These are phyloP conservation scores for Trachelus troglodyta DNA, from an alignment of 2,888 invertebrate genomes.

Conservation along the genomic window DNA sequence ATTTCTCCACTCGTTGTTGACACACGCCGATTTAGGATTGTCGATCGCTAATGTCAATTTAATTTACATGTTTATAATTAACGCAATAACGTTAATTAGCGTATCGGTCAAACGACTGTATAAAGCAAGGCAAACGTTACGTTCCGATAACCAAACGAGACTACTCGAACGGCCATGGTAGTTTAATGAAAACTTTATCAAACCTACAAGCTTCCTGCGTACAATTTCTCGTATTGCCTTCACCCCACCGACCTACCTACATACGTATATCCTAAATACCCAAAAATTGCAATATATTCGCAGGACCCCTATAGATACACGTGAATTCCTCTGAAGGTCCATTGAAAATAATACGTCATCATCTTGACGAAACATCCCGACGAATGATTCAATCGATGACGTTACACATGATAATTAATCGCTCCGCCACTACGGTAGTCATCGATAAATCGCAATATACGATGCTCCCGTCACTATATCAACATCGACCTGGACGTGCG, in stretches of 20 bases:
- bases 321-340: not conserved
- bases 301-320: not conserved
- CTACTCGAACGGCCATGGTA: not conserved
- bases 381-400: not conserved
- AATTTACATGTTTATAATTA: slow-evolving; percentile 26
- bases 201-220: not conserved
- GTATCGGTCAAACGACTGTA: slow-evolving; percentile 1
- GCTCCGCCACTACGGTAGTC: not conserved
- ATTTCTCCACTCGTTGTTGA: slow-evolving; percentile 48
- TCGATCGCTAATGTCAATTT: slow-evolving; percentile 41
- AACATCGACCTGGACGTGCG: not conserved
- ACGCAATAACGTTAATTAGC: slow-evolving; percentile 14
- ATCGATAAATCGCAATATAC: not conserved
- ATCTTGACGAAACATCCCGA: not conserved
- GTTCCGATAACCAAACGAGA: not conserved
- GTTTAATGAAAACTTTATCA: not conserved
- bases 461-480: not conserved
- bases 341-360: not conserved
- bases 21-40: slow-evolving; percentile 30
- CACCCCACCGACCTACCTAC: not conserved
- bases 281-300: not conserved
- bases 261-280: not conserved
- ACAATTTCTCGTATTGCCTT: not conserved
- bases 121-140: not conserved
- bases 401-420: not conserved